phyloP scores from a whole-genome alignment of 2,797 vertebrate species.

The Psittacula echo region DNA sequence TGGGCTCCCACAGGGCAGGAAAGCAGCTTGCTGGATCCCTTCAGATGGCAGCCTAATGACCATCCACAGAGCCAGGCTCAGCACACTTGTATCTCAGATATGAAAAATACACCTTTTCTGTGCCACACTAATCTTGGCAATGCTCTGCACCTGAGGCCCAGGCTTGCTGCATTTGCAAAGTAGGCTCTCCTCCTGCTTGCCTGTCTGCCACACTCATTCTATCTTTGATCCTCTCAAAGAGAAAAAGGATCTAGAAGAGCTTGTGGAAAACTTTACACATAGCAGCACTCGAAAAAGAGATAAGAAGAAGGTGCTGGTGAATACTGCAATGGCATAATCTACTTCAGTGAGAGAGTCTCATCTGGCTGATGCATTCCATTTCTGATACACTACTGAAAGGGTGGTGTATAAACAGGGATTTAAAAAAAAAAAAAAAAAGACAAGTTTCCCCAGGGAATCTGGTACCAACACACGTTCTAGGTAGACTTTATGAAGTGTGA shows the following conservation, averaged over 20 bases:
- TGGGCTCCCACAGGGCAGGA: background rate
- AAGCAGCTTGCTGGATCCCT: background rate
- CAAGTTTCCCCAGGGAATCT: constrained; percentile 16
- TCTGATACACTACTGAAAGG: constrained; percentile 35
- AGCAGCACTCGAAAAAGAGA: constrained; percentile 46
- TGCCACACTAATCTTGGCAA: background rate
- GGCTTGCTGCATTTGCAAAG: background rate
- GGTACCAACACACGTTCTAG: background rate
- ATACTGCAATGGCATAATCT: constrained; percentile 15
- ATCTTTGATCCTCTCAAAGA: constrained; percentile 48
- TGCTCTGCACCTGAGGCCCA: background rate
- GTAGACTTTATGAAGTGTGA: constrained; percentile 42
- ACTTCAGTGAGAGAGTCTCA: background rate
- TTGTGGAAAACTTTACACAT: constrained; percentile 59
- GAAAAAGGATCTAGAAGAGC: constrained; percentile 50
- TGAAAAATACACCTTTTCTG: background rate
- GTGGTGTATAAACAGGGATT: background rate
- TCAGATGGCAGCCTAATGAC: background rate
- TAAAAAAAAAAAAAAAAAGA: background rate
- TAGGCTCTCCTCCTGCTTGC: background rate
- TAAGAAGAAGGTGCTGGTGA: constrained; percentile 61
- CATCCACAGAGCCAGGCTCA: background rate
- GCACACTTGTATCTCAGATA: background rate
- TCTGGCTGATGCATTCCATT: constrained; percentile 33
- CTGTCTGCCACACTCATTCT: constrained; percentile 40